Base-by-base conservation (phyloP, 2,113 vertebrate species). In the Sinocyclocheilus anshuiensis region DNA sequence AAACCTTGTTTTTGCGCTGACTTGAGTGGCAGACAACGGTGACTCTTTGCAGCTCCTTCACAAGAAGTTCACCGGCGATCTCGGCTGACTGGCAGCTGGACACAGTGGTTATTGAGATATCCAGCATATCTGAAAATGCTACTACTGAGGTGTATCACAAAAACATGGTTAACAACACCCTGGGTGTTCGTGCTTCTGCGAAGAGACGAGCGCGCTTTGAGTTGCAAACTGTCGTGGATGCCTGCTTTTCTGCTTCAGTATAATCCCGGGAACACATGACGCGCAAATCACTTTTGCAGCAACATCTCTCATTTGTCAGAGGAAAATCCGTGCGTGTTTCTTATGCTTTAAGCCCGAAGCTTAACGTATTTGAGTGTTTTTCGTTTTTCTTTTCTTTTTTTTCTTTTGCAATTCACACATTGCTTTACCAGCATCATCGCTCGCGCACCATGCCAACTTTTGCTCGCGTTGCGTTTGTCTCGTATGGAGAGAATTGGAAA, bases 201-300 rank as follows among this genome's bases (percentile, higher is more conserved):
- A 69, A 83, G 61, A 86, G 74, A 85, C 81, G 65, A 13, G 83
- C 53, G 81, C 74, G 81, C 74, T 61, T 71, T 87, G 87, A 89
- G 90, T 91, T 92, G 93, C 93, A 92, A 92, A 90, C 91, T 90
- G 84, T 85, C 76, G 71, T 88, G 91, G 84, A 91, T 92, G 93
- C 89, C 92, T 92, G 92, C 93, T 93, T 90, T 92, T 90, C 85
- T 91, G 74, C 72, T 90, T 79, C 86, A 65, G 86, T 87, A 76
- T 93, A 94, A 93, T 92, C 93, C 90, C 86, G 89, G 65, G 83
- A 86, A 59, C 93, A 94, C 93, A 92, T 94, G 93, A 94, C 90
- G 85, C 67, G 85, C 90, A 92, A 90, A 93, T 92, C 90, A 86
- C 90, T 89, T 87, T 87, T 83, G 89, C 84, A 86, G 84, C 88